These are phyloP conservation scores for Sardina pilchardus DNA, from an alignment of 2,113 vertebrate genomes.

Conservation along the genomic window DNA sequence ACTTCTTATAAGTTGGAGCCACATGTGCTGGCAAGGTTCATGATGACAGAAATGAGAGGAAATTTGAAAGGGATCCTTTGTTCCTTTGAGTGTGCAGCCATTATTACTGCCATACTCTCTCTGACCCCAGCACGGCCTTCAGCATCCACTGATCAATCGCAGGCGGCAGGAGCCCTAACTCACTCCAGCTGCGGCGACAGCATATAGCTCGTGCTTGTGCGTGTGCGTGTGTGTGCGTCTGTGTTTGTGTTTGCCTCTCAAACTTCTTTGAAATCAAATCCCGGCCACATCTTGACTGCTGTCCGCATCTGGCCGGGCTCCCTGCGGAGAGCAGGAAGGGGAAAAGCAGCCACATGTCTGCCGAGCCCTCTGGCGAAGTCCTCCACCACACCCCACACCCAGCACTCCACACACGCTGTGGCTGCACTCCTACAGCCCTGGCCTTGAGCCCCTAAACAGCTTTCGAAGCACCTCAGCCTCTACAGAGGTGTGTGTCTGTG, in stretches of 20 bases:
- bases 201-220: conserved; percentile 51
- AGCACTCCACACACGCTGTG: neutral
- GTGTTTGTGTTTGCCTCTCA: neutral
- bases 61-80: conserved; percentile 16
- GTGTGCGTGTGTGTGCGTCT: conserved; percentile 36
- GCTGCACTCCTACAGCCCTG: neutral
- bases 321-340: conserved; percentile 66
- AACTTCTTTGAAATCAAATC: conserved; percentile 59
- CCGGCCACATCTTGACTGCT: conserved; percentile 49
- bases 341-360: conserved; percentile 32
- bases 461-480: neutral
- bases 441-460: neutral
- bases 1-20: conserved; percentile 15
- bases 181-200: conserved; percentile 56
- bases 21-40: neutral
- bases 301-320: conserved; percentile 70
- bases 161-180: conserved; percentile 71
- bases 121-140: conserved; percentile 25
- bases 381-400: neutral
- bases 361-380: neutral
- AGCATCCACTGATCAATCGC: conserved; percentile 60
- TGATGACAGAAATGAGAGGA: conserved; percentile 6
- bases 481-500: neutral
- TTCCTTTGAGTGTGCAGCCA: neutral
- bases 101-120: conserved; percentile 4